Conservation (phyloP, 2,113 vertebrate species). For the Desmodus rotundus region DNA sequence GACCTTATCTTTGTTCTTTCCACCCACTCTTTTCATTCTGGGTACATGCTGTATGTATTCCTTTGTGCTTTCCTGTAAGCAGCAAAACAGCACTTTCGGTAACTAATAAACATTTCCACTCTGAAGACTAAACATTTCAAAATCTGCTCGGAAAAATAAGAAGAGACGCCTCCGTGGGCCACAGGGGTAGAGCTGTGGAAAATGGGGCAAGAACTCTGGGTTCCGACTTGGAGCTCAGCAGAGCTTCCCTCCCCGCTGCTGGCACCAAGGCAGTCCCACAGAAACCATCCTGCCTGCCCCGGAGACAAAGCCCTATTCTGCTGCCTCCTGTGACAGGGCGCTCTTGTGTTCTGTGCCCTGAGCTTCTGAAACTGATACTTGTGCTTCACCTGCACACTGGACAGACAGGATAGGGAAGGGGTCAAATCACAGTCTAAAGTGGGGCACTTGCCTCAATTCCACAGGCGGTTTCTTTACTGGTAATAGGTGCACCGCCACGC, state of each 20-base stretch:
- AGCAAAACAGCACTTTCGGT: not conserved
- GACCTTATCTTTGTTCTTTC: not conserved
- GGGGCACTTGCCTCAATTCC: not conserved
- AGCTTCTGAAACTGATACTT: not conserved
- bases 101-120: slow-evolving; percentile 30
- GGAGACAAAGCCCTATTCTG: slow-evolving; percentile 59
- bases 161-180: not conserved
- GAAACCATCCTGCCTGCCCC: not conserved
- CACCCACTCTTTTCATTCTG: not conserved
- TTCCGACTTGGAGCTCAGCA: not conserved
- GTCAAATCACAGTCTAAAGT: not conserved
- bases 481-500: not conserved
- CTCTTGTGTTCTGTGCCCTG: not conserved
- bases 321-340: slow-evolving; percentile 13
- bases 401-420: not conserved
- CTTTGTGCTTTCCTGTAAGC: not conserved
- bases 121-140: not conserved
- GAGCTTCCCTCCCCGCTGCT: not conserved
- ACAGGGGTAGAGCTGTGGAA: not conserved
- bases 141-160: slow-evolving; percentile 8
- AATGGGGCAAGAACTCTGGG: not conserved
- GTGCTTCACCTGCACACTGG: not conserved
- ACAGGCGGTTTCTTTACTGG: not conserved
- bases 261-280: not conserved
- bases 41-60: not conserved